Evolutionary conservation across 2,888 invertebrate species (phyloP).

Genomic region (Pachycephus smyrnensis): DNA sequence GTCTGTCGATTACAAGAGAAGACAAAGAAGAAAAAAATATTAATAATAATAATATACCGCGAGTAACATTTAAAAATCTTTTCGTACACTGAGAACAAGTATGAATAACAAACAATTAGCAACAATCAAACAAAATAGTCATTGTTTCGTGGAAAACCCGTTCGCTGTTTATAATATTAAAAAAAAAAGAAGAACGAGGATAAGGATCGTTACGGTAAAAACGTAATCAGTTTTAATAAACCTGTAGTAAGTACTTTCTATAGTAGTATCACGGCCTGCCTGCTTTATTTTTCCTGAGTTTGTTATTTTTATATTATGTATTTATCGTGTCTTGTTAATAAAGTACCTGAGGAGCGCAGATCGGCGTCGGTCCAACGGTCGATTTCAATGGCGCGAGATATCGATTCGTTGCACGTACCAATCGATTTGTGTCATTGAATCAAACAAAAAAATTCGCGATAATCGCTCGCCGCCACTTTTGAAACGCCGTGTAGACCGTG

Average conservation of each 20-base stretch:
- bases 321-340: slow-evolving; percentile 42
- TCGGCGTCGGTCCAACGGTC: slow-evolving; percentile 9
- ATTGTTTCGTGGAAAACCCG: neutral
- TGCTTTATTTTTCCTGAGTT: slow-evolving; percentile 67
- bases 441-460: neutral
- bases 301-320: slow-evolving; percentile 52
- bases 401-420: neutral
- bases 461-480: neutral
- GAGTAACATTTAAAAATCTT: neutral
- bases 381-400: neutral
- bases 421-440: neutral
- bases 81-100: neutral
- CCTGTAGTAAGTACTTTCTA: slow-evolving; percentile 47
- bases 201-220: slow-evolving; percentile 6
- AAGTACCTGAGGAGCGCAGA: slow-evolving; percentile 51
- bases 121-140: neutral
- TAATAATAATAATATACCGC: neutral
- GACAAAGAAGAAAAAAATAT: neutral
- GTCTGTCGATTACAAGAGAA: too few relatives aligned
- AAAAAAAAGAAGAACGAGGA: neutral
- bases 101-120: neutral
- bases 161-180: neutral
- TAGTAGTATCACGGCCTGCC: slow-evolving; percentile 66
- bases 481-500: neutral
- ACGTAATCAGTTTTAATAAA: slow-evolving; percentile 9